Percentiles rank a stretch among this genome's conserved stretches.
These are phyloP conservation scores for Homarus americanus DNA, from an alignment of 1,140 invertebrate species.

Conservation along the genomic window DNA sequence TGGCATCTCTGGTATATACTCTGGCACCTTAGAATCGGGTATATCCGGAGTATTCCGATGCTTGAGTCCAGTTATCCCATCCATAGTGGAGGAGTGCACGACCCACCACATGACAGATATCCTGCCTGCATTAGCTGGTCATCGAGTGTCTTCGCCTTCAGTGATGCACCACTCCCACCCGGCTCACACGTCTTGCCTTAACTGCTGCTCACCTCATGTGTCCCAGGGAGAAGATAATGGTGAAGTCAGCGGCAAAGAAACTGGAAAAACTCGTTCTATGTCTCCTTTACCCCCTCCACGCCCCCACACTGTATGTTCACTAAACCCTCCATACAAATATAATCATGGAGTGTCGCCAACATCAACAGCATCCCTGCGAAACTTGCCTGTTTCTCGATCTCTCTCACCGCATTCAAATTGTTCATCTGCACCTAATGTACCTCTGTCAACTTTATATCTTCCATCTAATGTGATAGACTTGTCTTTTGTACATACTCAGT, in stretches of 20 bases:
- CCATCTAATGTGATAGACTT: conserved; percentile 21
- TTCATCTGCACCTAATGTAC: neutral
- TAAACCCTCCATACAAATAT: conserved; percentile 51
- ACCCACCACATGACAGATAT: conserved; percentile 72
- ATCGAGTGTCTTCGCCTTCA: conserved; percentile 28
- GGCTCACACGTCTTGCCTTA: conserved; percentile 60
- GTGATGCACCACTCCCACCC: conserved; percentile 70
- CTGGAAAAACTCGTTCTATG: neutral
- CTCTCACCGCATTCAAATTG: conserved; percentile 2
- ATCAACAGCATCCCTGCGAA: neutral
- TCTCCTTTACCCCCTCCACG: conserved; percentile 41
- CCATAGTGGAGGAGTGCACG: conserved; percentile 71
- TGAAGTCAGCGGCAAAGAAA: conserved; percentile 28
- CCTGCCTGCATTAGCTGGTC: conserved; percentile 51
- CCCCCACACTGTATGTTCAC: conserved; percentile 57
- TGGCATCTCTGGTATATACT: conserved; percentile 66
- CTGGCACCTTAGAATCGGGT: conserved; percentile 71
- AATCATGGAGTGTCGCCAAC: neutral
- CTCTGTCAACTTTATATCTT: neutral
- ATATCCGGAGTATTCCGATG: conserved; percentile 68
- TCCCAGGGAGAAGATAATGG: conserved; percentile 7
- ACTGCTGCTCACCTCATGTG: conserved; percentile 46
- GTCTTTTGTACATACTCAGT: conserved; percentile 22
- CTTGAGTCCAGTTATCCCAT: conserved; percentile 72
- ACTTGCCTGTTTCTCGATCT: conserved; percentile 21